Evolutionary conservation across 2,797 vertebrate genomes (phyloP).

Genomic region (Knipowitschia caucasica): DNA sequence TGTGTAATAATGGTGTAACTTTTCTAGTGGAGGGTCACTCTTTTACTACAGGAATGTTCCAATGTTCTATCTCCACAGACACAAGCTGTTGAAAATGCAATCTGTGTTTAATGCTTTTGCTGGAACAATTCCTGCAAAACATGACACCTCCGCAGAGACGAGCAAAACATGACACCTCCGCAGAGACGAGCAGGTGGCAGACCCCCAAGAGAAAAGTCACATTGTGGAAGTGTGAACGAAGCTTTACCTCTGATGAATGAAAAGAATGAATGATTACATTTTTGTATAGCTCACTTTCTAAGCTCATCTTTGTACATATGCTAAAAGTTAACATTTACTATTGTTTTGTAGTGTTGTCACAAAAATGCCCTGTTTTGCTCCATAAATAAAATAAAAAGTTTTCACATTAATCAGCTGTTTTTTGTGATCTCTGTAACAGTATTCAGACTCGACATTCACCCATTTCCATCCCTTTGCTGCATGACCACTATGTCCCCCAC

Average conservation of each 20-base stretch:
- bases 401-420: conserved; percentile 39
- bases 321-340: conserved; percentile 50
- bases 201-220: not conserved
- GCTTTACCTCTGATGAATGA: conserved; percentile 25
- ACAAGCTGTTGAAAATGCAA: too few species aligned
- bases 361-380: conserved; percentile 40
- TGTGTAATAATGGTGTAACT: conserved; percentile 16
- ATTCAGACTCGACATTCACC: conserved; percentile 44
- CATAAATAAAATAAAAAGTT: conserved; percentile 62
- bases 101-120: too few species aligned
- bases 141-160: too few species aligned
- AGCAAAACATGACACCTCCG: not conserved
- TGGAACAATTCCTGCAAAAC: too few species aligned
- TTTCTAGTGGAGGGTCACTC: not conserved
- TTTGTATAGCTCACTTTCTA: conserved; percentile 34
- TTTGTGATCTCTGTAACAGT: conserved; percentile 34
- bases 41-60: not conserved
- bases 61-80: not conserved
- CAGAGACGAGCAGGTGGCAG: not conserved
- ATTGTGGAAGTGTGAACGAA: conserved; percentile 14
- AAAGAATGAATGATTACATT: conserved; percentile 26
- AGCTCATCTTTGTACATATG: conserved; percentile 62
- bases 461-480: conserved; percentile 40
- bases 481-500: conserved; percentile 40
- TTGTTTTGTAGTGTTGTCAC: conserved; percentile 29